These are phyloP conservation scores for Pangasius djambal DNA, from an alignment of 2,797 vertebrate species.

Conservation along the genomic window DNA sequence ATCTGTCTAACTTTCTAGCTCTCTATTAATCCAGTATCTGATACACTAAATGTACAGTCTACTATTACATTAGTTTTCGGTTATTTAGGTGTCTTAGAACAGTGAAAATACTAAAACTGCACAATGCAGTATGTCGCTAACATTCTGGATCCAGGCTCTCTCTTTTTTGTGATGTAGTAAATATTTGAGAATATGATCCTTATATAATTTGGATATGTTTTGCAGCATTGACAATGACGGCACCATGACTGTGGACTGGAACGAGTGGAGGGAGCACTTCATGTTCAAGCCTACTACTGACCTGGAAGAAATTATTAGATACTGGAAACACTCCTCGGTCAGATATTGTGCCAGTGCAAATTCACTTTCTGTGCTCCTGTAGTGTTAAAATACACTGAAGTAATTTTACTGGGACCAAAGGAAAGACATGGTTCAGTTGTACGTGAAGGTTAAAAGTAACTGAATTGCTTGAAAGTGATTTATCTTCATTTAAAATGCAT, in stretches of 20 bases:
- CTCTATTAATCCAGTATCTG: neutral
- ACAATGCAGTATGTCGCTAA: neutral
- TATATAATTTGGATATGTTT: constrained; percentile 6
- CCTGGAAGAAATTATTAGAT: constrained; percentile 89
- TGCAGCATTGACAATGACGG: constrained; percentile 88
- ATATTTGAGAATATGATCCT: neutral
- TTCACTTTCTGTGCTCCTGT: neutral
- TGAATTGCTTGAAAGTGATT: neutral
- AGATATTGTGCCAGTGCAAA: constrained; percentile 49
- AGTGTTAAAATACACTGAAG: neutral
- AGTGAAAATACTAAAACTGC: neutral
- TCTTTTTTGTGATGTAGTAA: neutral
- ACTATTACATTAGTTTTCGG: neutral
- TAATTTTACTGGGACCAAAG: neutral
- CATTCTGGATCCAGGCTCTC: neutral
- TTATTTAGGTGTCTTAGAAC: neutral
- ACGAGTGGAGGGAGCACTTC: constrained; percentile 93
- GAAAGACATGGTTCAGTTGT: neutral
- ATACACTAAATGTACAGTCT: neutral
- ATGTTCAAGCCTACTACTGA: constrained; percentile 88
- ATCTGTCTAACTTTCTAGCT: neutral
- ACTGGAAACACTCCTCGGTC: constrained; percentile 93
- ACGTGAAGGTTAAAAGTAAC: neutral
- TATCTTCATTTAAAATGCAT: neutral
- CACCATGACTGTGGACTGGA: constrained; percentile 94